Evolutionary conservation across 2,113 vertebrate genomes (phyloP).

Genomic region (Argyrosomus japonicus): DNA sequence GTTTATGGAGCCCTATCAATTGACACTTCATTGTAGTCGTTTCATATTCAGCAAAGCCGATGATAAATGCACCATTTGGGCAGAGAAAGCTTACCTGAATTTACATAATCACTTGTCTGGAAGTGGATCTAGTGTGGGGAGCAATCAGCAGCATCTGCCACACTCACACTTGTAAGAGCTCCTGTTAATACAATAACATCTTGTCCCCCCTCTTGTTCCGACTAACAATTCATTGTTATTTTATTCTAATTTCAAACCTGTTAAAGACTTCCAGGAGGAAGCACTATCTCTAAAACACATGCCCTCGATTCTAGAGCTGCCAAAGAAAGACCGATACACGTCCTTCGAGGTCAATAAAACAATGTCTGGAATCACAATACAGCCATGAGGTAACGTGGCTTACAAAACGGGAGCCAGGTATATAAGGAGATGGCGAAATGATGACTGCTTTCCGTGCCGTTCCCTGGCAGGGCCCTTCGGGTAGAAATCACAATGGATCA

Average conservation of each 20-base stretch:
- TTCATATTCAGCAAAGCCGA: conserved; percentile 57
- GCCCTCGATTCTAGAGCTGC: conserved; percentile 34
- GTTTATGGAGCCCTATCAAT: conserved; percentile 62
- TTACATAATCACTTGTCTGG: conserved; percentile 70
- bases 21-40: conserved; percentile 57
- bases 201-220: conserved; percentile 34
- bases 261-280: conserved; percentile 60
- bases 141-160: conserved; percentile 63
- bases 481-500: conserved; percentile 74
- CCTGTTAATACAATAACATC: conserved; percentile 48
- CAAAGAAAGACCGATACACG: conserved; percentile 44
- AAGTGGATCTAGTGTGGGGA: conserved; percentile 59
- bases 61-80: conserved; percentile 55
- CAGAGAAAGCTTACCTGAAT: conserved; percentile 59
- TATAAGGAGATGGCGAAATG: conserved; percentile 62
- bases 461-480: conserved; percentile 59
- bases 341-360: conserved; percentile 65
- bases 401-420: conserved; percentile 70
- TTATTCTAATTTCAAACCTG: conserved; percentile 62
- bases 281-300: conserved; percentile 46
- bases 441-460: conserved; percentile 76
- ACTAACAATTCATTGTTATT: conserved; percentile 56
- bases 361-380: conserved; percentile 63
- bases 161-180: conserved; percentile 56
- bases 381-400: conserved; percentile 59